Conservation (phyloP, 64 coral and sea anemone genomes). For the Dendronephthya gigantea region DNA sequence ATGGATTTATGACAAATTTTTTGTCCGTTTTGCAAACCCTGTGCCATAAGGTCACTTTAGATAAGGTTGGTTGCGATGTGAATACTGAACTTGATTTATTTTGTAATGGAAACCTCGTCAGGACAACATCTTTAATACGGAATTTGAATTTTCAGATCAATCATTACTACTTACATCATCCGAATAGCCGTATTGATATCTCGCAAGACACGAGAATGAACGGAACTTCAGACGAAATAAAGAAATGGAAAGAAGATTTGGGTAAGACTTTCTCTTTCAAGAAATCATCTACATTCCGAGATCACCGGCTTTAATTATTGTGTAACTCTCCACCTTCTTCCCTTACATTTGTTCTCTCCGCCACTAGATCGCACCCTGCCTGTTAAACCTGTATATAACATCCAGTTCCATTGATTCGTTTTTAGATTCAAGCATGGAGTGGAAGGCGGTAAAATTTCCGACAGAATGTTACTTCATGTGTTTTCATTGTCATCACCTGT, state of each 20-base stretch:
- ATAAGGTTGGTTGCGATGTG: slow-evolving; percentile 46
- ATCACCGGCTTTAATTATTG: not conserved
- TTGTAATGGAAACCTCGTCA: not conserved
- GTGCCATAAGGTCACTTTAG: slow-evolving; percentile 82
- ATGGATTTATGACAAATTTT: slow-evolving; percentile 93
- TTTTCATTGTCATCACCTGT: slow-evolving; percentile 70
- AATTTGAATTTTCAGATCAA: slow-evolving; percentile 49
- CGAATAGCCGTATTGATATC: slow-evolving; percentile 68
- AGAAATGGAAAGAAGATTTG: slow-evolving; percentile 58
- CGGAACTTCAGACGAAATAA: slow-evolving; percentile 56
- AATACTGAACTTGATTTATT: not conserved
- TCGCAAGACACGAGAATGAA: slow-evolving; percentile 76
- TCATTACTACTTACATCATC: slow-evolving; percentile 64
- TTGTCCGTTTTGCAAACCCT: slow-evolving; percentile 80
- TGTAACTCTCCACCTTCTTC: not conserved
- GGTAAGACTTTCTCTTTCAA: slow-evolving; percentile 28
- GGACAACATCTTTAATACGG: not conserved
- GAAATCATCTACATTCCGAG: not conserved
- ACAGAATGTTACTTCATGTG: slow-evolving; percentile 98
- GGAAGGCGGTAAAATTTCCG: slow-evolving; percentile 79
- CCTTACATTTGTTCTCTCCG: not conserved
- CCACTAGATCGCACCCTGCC: not conserved
- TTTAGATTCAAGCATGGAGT: slow-evolving; percentile 48
- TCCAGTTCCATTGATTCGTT: not conserved
- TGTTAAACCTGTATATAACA: not conserved